phyloP scores from a whole-genome alignment of 2,113 vertebrate species.

The Pseudois nayaur region DNA sequence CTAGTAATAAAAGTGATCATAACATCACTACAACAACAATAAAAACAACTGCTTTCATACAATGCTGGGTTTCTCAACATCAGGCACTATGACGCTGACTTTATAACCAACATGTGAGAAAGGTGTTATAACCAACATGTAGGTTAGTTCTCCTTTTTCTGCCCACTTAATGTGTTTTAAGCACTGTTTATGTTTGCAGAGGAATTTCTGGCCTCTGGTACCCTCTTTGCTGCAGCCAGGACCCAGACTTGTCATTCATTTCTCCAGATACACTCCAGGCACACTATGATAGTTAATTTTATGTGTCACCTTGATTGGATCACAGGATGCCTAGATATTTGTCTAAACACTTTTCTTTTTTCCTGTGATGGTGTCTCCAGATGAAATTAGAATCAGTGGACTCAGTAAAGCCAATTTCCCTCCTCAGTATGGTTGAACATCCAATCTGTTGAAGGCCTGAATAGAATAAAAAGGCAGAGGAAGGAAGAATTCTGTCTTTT shows the following conservation, averaged over 20 bases:
- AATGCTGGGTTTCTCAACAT: background rate
- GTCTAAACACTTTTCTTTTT: background rate
- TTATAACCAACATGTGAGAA: accelerated
- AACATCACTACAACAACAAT: constrained; percentile 30
- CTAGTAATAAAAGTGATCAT: constrained; percentile 30
- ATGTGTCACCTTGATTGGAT: background rate
- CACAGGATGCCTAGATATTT: background rate
- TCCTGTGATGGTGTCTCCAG: background rate
- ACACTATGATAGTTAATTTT: background rate
- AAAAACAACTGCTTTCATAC: constrained; percentile 32
- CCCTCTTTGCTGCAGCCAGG: background rate
- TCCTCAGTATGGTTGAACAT: background rate
- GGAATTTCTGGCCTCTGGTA: background rate
- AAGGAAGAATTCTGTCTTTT: background rate
- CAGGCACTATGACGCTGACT: accelerated
- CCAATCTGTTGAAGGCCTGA: background rate
- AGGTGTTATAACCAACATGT: background rate
- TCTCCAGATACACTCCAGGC: accelerated
- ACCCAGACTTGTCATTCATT: accelerated
- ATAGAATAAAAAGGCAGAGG: background rate
- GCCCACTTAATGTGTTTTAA: background rate
- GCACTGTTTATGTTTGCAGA: background rate
- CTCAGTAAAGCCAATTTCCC: accelerated
- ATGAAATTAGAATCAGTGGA: background rate
- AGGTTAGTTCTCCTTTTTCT: no score